Evolutionary conservation across 1,140 invertebrate genomes (phyloP), one percentile per base, ranked within the genome.

Genomic region (Stegodyphus mimosarum): DNA sequence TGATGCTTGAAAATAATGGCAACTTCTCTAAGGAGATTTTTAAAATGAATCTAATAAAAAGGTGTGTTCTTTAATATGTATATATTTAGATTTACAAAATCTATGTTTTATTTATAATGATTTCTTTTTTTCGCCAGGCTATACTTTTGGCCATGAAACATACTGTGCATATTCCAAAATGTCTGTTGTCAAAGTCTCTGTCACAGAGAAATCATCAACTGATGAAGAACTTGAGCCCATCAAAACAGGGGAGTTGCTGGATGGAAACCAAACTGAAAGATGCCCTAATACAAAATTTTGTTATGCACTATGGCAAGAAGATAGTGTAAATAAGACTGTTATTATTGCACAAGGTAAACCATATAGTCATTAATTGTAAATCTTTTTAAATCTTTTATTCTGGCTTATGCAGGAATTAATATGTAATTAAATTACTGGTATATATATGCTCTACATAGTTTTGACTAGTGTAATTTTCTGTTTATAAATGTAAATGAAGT

Each of bases 301-400:
- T 66, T 89, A 88, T 67, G 87, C 88, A 6, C 77, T 89, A 10
- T 89, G 88, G 88, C 64, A 73, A 48, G 86, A 87, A 78, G 87
- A 87, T 71, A 88, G 88, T 60, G 86, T 79, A 60, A 87, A 83
- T 63, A 50, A 72, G 6, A 87, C 87, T 84, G 73, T 72, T 53
- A 79, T 89, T 11, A n/a, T 89, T 33, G 87, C 86, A 64, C 88
- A 89, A 87, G 88, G 88, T 89, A 53, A 75, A 33, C 76, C 9
- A 60, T 15, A 5, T 9, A 2, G 1, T 10, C 15, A 15, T 60
- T 60, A 10, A 60, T 60, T 10, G 15, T 60, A 10, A 60, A 60
- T 60, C 9, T 60, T 60, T 60, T 9, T 10, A 60, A 1, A 60
- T 15, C 55, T 10, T 1, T 2, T 60, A 33, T 33, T 33, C 3